Percentiles rank a stretch among this genome's conserved stretches.
phyloP scores from a whole-genome alignment of 2,797 vertebrate species.

The Alauda arvensis region DNA sequence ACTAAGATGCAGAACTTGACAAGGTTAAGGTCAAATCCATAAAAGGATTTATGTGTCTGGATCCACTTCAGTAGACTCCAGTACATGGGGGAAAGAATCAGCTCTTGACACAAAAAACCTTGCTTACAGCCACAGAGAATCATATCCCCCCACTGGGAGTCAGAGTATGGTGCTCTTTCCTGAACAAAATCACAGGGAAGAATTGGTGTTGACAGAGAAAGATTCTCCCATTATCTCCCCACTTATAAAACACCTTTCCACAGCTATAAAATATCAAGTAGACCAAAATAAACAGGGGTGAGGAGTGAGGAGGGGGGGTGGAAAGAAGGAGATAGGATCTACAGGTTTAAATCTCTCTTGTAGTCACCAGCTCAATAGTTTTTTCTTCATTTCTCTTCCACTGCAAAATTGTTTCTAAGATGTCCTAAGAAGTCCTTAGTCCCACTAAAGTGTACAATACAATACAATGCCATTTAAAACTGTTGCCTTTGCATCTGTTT shows the following conservation, averaged over 20 bases:
- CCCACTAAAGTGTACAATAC: not conserved
- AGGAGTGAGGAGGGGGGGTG: fast-evolving
- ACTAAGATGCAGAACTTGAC: not conserved
- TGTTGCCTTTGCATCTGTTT: not conserved
- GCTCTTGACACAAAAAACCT: not conserved
- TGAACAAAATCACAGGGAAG: not conserved
- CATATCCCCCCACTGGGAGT: not conserved
- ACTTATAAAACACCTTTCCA: not conserved
- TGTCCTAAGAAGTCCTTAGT: not conserved
- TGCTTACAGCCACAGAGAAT: not conserved
- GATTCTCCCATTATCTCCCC: not conserved
- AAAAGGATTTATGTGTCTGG: constrained; percentile 25
- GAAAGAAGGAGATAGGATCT: not conserved
- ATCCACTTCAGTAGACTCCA: constrained; percentile 6
- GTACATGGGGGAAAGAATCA: not conserved
- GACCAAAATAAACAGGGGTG: not conserved
- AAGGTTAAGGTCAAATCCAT: constrained; percentile 31
- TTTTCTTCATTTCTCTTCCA: not conserved
- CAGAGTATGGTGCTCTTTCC: not conserved
- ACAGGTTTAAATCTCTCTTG: not conserved
- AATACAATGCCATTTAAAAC: not conserved
- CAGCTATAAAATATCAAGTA: not conserved
- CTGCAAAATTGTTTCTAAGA: not conserved
- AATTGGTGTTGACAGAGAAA: not conserved
- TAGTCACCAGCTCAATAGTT: not conserved